These are phyloP conservation scores for Rhynchotus rufescens DNA, from an alignment of 2,797 vertebrate species.

Conservation along the genomic window DNA sequence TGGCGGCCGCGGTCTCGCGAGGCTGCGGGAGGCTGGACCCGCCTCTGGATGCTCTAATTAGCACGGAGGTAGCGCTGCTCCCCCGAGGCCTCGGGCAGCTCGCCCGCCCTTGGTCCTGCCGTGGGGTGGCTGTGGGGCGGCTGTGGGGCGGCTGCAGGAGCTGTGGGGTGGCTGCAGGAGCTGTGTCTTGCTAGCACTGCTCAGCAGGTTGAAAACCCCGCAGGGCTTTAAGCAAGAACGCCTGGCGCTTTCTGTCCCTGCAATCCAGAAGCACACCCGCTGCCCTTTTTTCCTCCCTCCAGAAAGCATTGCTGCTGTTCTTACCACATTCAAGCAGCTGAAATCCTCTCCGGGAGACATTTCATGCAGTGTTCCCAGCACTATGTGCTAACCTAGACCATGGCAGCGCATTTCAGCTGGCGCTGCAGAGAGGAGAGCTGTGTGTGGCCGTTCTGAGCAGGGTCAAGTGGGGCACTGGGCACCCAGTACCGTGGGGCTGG, in stretches of 20 bases:
- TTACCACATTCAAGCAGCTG: not conserved
- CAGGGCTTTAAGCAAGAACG: not conserved
- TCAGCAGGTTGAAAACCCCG: not conserved
- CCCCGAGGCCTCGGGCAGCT: not conserved
- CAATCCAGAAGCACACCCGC: not conserved
- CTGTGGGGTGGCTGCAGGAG: not conserved
- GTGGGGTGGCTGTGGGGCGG: not conserved
- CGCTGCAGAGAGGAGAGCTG: not conserved
- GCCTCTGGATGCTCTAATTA: accelerated
- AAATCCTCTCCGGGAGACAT: not conserved
- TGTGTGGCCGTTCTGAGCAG: accelerated
- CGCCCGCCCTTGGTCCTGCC: not conserved
- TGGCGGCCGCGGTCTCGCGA: not conserved
- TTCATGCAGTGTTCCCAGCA: not conserved
- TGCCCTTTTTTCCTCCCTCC: not conserved
- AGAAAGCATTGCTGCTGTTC: not conserved
- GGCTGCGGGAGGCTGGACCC: not conserved
- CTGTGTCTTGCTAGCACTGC: not conserved
- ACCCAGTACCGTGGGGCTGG: too few species aligned
- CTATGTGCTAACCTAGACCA: not conserved
- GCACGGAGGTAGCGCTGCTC: not conserved
- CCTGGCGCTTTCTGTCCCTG: not conserved
- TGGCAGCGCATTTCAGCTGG: not conserved
- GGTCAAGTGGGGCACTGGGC: not conserved
- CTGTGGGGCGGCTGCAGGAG: not conserved